Evolutionary conservation across 2,113 vertebrate genomes (phyloP), one percentile per base, ranked within the genome.

Genomic region (Cyanoramphus novaezelandiae): DNA sequence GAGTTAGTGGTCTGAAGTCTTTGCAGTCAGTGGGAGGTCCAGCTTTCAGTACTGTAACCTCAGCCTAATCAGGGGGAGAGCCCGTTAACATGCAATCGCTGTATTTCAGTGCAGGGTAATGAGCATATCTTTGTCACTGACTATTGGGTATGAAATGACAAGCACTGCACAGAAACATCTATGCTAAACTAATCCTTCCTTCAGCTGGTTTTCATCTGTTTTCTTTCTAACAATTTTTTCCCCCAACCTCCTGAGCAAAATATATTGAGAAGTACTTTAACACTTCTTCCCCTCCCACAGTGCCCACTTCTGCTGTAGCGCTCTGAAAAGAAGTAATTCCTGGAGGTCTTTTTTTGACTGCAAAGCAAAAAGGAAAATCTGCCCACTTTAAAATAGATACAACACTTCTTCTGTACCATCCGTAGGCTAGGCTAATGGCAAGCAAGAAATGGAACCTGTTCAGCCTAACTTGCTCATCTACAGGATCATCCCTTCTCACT

Each of bases 331-430:
- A 53, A 52, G 18, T 39, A 13, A 27, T 59, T 79, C 65, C 28
- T 85, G 44, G 28, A 60, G 12, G 17, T 59, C 20, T 72, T 77
- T 31, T 85, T 47, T 27, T 37, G 37, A 7, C 14, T 69, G 35
- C 29, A 76, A 68, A 94, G n/a, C 5, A 44, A 33, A 39, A 47
- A 46, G 10, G 11, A 57, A 70, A 43, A 88, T 88, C n/a, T 94
- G 2, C 7, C 10, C 9, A 1, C 20, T 77, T 84, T 19, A 33
- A 55, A 68, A 76, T 0, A 20, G 10, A 16, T 46, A 13, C 1
- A 37, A 6, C 52, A 17, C 23, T 72, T 89, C 7, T 39, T 20
- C 43, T 75, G 1, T 55, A 13, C 47, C 21, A 23, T 20, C n/a
- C 11, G 1, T 16, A 46, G 35, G 11, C 53, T 31, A 20, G 17